Base-by-base conservation (phyloP, 2,888 invertebrate genomes). In the Dascillus cervinus region DNA sequence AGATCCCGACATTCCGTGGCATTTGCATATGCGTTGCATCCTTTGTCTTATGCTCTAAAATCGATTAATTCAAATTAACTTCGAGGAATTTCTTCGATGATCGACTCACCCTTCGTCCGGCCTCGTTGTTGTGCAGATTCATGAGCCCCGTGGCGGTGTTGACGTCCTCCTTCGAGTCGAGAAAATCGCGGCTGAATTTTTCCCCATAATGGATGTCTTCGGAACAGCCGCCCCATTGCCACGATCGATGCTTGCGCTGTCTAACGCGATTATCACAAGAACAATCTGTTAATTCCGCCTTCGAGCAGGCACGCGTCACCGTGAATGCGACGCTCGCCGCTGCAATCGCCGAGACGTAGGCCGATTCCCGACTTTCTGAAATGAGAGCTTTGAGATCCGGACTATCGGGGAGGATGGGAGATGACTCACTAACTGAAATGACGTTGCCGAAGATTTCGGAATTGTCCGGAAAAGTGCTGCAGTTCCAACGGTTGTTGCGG, bases 211-310 rank as follows among this genome's bases (percentile, higher is more conserved):
- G 72, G 43, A 87, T 82, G 49, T 88, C 86, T 79, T 91, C 90
- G 19, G 90, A 91, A 64, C 92, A 92, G 1, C 91, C 91, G 37
- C 91, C 90, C 92, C 92, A 92, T 63, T 90, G 85, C 84, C 85
- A 85, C 49, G 80, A 79, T 41, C 81, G 75, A 13, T 81, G 76
- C 46, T 79, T 75, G 48, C 75, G 72, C 37, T 65, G 56, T 50
- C 84, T 70, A n/a, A 85, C 80, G 28, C 79, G 73, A 39, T 79
- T 79, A 62, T 91, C 91, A 60, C 91, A 92, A 20, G 86, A 83
- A 63, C 92, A 92, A 56, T 88, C 88, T 49, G 82, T 80, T 29
- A 92, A 72, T 57, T 89, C 86, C 4, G 88, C 88, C 45, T 82
- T 77, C 31, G 86, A 82, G 64, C 91, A 92, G 1, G 90, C 86